Base-by-base conservation (phyloP, 1,140 invertebrate species). In the Arion vulgaris region DNA sequence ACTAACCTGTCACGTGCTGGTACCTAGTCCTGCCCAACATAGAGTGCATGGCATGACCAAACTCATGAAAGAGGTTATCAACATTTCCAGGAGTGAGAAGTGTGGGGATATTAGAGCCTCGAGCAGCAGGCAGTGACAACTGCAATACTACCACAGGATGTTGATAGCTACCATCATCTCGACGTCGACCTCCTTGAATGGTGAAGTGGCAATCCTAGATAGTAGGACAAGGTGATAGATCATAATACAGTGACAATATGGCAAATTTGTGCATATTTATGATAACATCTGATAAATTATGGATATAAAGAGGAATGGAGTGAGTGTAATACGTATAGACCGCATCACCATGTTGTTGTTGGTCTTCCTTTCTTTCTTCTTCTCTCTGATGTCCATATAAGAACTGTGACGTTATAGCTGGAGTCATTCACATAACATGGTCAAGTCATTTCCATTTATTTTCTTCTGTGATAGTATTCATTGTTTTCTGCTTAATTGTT, bases 41-140 rank as follows among this genome's bases (percentile, higher is more conserved):
- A 9, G 98, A 99, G 93, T 99, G 99, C 94, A 99, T 96, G 11
- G 98, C 99, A 93, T 99, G 99, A 0, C 98, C 98, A 96, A 99
- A 96, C 94, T 99, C 98, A 91, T 99, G 99, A 92, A 99, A 99
- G 41, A 99, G 93, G 93, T 99, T 99, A 91, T 99, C 98, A 19
- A 99, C 95, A 86, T 90, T 89, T 28, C 95, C 94, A 0, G 96
- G 96, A 51, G 94, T 95, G 34, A 99, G 93, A 53, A 99, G 93
- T 49, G 96, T 95, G 2, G 97, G 97, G 23, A 83, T 49, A 23
- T 79, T 83, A 11, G 68, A 75, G 9, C 93, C 83, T 82, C 0
- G 96, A 0, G 96, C 95, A 2, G 94, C 93, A 26, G 95, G 94
- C 72, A 99, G 93, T 82, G 97, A 98, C 75, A 99, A 92, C 95